Evolutionary conservation across 1,140 invertebrate genomes (phyloP).

Genomic region (Octopus bimaculoides): DNA sequence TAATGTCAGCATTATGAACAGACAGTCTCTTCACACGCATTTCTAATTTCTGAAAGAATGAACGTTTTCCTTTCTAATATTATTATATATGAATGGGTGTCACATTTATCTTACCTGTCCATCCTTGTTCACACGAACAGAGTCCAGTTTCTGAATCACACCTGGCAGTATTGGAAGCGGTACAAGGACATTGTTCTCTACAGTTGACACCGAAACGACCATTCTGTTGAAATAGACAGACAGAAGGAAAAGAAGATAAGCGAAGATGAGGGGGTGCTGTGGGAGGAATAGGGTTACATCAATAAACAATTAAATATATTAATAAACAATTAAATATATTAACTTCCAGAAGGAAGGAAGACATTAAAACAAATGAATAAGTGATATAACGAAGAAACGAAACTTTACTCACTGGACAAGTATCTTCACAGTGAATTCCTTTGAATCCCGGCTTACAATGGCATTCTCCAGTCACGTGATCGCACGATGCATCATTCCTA

Average conservation of each 20-base stretch:
- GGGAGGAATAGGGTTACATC: no score
- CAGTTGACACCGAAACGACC: slow-evolving; percentile 80
- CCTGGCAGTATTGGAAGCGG: slow-evolving; percentile 63
- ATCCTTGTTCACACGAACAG: slow-evolving; percentile 66
- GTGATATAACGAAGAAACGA: no score
- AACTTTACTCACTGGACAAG: background rate
- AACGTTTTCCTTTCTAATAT: no score
- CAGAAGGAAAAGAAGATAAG: slow-evolving; percentile 32
- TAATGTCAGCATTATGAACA: no score
- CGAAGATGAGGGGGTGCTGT: no score
- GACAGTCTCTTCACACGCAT: no score
- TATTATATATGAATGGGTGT: background rate
- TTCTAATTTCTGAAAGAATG: no score
- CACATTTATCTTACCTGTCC: slow-evolving; percentile 63
- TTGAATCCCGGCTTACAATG: slow-evolving; percentile 78
- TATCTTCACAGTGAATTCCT: slow-evolving; percentile 58
- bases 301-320: no score
- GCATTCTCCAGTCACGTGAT: slow-evolving; percentile 76
- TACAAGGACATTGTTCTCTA: slow-evolving; percentile 76
- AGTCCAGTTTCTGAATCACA: slow-evolving; percentile 75
- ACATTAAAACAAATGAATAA: no score
- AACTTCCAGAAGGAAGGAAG: no score
- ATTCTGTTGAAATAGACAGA: slow-evolving; percentile 45
- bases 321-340: no score
- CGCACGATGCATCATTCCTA: slow-evolving; percentile 63